Conservation (phyloP, 2,797 vertebrate species). For the Aulostomus chinensis region DNA sequence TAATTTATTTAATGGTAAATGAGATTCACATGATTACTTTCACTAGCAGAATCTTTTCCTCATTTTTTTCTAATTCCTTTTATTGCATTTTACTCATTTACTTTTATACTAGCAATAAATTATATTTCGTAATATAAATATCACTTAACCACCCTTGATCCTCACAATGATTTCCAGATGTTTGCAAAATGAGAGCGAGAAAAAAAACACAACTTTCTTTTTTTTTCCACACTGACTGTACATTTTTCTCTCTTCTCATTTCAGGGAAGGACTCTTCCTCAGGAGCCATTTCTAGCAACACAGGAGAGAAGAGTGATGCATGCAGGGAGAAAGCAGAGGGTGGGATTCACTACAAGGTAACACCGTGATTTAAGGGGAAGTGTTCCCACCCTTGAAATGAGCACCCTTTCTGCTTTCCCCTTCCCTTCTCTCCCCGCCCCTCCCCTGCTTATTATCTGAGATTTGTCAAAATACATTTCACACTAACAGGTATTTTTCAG, state of each 20-base stretch:
- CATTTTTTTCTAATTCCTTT: too few species aligned
- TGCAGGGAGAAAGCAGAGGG: constrained; percentile 67
- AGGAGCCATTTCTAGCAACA: constrained; percentile 55
- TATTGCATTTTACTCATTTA: too few species aligned
- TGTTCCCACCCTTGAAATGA: constrained; percentile 48
- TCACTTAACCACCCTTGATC: constrained; percentile 19
- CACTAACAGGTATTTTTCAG: constrained; percentile 84
- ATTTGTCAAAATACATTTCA: constrained; percentile 89
- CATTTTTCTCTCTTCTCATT: constrained; percentile 37
- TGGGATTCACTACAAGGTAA: constrained; percentile 82
- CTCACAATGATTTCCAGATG: constrained; percentile 33
- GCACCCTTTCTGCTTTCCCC: constrained; percentile 25
- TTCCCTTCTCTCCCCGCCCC: constrained; percentile 28
- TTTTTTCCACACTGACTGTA: constrained; percentile 16
- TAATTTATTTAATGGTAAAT: too few species aligned
- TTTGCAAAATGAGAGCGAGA: constrained; percentile 40
- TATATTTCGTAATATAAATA: constrained; percentile 31
- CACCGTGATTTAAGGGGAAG: constrained; percentile 50
- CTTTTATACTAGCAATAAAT: too few species aligned
- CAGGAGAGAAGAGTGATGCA: constrained; percentile 31
- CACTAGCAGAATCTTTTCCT: too few species aligned
- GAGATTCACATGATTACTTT: too few species aligned
- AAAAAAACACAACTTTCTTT: constrained; percentile 18
- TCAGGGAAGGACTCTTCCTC: constrained; percentile 77
- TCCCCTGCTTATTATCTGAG: constrained; percentile 77